Base-by-base conservation (phyloP, 2,113 vertebrate species). In the Scolopax mira region DNA sequence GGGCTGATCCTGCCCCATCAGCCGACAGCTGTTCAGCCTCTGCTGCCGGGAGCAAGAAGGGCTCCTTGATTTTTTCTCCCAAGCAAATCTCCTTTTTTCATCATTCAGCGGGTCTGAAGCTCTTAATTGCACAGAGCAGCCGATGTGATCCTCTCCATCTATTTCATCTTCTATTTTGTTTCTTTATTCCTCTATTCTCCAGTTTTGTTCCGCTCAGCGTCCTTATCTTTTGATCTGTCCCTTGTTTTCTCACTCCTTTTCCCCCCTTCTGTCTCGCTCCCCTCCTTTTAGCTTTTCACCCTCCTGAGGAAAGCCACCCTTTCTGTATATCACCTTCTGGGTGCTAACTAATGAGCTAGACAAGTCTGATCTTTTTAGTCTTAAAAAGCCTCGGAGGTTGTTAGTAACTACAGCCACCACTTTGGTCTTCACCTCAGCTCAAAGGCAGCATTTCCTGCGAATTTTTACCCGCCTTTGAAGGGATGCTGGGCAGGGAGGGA, bases 1-100 rank as follows among this genome's bases (percentile, higher is more conserved):
- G 65, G 90, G 86, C 57, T 54, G 80, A 92, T 93, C 77, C 51
- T 85, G 84, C 61, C 83, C 80, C 84, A 79, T 23, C 52, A 28
- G 52, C 35, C 5, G 0, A 62, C 44, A 46, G 72, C 37, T 88
- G 66, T 78, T 72, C 62, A 62, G 85, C 65, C 57, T 85, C 55
- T 57, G 65, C 33, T 17, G 1, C 85, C 0, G 0, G 0, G 3
- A 86, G 54, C 28, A 75, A 62, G 27, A 86, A 80, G 24, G 3
- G 55, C 30, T 67, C 77, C 69, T 95, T 90, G 72, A 55, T 67
- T 87, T 74, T 22, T 84, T 85, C 61, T 51, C 64, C 42, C 69
- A 60, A 72, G 58, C 18, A 61, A 81, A 82, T 79, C 57, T 82
- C 74, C 37, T 46, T 58, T 65, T 65, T 87, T 91, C 73, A 75